Conservation (phyloP, 2,797 vertebrate species). For the Pseudochaenichthys georgianus region DNA sequence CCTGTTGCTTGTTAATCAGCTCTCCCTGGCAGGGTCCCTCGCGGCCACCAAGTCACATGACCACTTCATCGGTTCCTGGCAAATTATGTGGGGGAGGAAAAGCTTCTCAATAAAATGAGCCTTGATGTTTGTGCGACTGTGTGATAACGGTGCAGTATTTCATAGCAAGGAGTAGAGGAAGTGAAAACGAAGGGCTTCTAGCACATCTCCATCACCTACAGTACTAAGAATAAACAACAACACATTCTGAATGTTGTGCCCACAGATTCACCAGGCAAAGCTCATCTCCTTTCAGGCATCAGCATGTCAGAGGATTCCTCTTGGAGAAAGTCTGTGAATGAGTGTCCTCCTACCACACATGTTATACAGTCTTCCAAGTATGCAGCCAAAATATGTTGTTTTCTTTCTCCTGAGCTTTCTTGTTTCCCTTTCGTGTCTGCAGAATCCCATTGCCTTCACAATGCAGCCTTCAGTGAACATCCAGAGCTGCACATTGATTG, state of each 20-base stretch:
- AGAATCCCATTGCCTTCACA: conserved; percentile 19
- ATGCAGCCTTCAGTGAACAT: conserved; percentile 16
- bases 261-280: neutral
- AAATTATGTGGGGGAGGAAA: conserved; percentile 24
- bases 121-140: conserved; percentile 36
- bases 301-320: conserved; percentile 3
- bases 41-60: conserved; percentile 50
- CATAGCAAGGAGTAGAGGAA: conserved; percentile 6
- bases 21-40: conserved; percentile 27
- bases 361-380: neutral
- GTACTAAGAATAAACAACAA: conserved; percentile 13
- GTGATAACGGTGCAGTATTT: conserved; percentile 31
- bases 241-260: conserved; percentile 12
- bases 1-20: conserved; percentile 70
- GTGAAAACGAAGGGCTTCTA: conserved; percentile 3
- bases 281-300: conserved; percentile 9
- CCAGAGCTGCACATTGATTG: conserved; percentile 29
- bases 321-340: neutral
- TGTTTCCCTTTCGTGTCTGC: conserved; percentile 34
- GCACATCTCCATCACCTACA: conserved; percentile 26
- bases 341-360: neutral
- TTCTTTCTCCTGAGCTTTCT: conserved; percentile 6
- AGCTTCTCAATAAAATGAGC: conserved; percentile 17
- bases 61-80: conserved; percentile 53
- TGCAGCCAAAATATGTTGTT: conserved; percentile 5